phyloP scores from a whole-genome alignment of 1,140 invertebrate genomes.

The Parapsyche elsis region DNA sequence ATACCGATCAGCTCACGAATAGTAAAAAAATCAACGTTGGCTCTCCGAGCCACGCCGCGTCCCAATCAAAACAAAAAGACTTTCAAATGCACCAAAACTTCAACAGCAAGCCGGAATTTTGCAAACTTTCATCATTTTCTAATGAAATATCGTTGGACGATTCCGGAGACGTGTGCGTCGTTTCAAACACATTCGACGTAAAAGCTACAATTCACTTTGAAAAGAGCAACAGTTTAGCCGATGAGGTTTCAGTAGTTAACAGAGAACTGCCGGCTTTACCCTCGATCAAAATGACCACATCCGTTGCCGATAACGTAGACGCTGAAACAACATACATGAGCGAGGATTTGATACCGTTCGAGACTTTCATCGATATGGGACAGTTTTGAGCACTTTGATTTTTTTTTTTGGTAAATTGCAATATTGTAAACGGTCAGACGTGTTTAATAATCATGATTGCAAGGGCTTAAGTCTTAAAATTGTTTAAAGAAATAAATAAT shows the following conservation, averaged over 20 bases:
- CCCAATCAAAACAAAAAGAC: constrained; percentile 45
- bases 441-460: too few relatives aligned
- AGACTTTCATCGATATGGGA: constrained; percentile 56
- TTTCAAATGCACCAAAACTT: constrained; percentile 48
- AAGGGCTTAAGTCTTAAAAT: too few relatives aligned
- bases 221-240: not conserved
- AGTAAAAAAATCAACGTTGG: not conserved
- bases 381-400: constrained; percentile 44
- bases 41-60: constrained; percentile 18
- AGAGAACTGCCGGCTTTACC: constrained; percentile 6
- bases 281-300: too few relatives aligned
- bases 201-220: constrained; percentile 13
- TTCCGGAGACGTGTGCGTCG: not conserved
- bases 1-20: too few relatives aligned
- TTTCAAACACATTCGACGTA: not conserved
- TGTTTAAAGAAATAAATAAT: too few relatives aligned
- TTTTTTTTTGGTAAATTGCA: not conserved
- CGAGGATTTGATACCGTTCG: constrained; percentile 54
- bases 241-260: not conserved
- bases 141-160: constrained; percentile 53
- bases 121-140: constrained; percentile 52
- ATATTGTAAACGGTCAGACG: too few relatives aligned
- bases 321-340: constrained; percentile 41
- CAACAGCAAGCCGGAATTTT: constrained; percentile 43
- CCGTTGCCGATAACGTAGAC: constrained; percentile 30